Base-by-base conservation (phyloP, 2,888 invertebrate species). In the Cephus rjabovi region DNA sequence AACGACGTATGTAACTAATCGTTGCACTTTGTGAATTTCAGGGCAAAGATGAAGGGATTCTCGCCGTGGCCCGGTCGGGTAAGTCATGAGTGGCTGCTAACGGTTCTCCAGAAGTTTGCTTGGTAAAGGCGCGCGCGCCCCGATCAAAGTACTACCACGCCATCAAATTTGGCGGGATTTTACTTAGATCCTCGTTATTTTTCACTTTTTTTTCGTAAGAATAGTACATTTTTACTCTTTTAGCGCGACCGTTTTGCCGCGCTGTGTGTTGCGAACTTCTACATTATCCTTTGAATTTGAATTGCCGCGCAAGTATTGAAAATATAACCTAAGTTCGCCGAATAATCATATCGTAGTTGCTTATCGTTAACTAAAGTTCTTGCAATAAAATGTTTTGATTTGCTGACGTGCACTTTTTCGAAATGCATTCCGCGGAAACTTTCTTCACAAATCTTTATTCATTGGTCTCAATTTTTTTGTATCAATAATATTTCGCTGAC, bases 31-130 rank as follows among this genome's bases (percentile, higher is more conserved):
- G 91, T 90, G 87, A 88, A 85, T 94, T 95, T 86, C 94, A 98
- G 98, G 98, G 98, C 98, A 79, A 98, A 98, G 95, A 98, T 98
- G 98, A 98, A 98, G 94, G 97, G 98, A 87, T 98, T 97, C 93
- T 96, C 97, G 85, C 97, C 98, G 83, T 98, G 98, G 98, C 98
- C 98, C 83, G 98, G 97, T 93, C 96, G 97, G 95, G 98, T 98
- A 95, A 96, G 97, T 95, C 71, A 69, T 40, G 73, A 81, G 74
- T 81, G 87, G 88, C 88, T 88, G 86, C 87, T 91, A 91, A 92
- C 92, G 91, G 92, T 92, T 92, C 91, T 88, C 77, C 77, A 90
- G 76, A 73, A 82, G 81, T 82, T 80, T 83, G 80, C 82, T 82
- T 75, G 76, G 40, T 23, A 56, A 56, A 56, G 40, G 80, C 75